A percentile compares a stretch with the other conserved stretches of the same genome.
phyloP scores from a whole-genome alignment of 1,140 invertebrate genomes.

The Lepidurus packardi region DNA sequence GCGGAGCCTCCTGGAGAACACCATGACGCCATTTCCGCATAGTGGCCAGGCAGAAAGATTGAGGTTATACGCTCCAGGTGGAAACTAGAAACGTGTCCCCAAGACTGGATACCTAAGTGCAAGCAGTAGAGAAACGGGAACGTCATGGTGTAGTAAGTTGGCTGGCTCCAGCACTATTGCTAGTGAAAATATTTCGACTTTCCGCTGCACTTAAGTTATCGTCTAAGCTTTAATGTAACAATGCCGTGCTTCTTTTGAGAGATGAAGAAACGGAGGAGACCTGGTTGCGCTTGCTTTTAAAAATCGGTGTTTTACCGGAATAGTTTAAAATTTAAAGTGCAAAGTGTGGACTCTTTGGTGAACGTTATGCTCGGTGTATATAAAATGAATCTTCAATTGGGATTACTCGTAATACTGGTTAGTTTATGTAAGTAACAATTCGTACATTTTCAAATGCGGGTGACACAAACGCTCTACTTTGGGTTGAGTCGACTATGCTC shows the following conservation, averaged over 20 bases:
- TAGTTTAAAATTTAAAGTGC: not conserved
- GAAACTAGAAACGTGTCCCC: not conserved
- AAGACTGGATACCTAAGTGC: not conserved
- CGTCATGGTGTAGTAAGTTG: conserved; percentile 1
- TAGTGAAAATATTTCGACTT: not conserved
- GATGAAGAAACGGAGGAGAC: conserved; percentile 4
- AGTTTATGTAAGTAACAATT: not conserved
- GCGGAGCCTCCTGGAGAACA: too few species aligned
- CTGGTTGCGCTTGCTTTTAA: not conserved
- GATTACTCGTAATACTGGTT: not conserved
- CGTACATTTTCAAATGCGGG: not conserved
- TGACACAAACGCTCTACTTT: conserved; percentile 9
- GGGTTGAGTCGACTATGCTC: not conserved
- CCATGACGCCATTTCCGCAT: not conserved
- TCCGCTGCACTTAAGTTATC: not conserved
- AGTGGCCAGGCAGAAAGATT: not conserved
- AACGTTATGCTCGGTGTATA: not conserved
- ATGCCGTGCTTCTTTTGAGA: not conserved
- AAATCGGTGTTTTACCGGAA: not conserved
- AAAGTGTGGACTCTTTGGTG: not conserved
- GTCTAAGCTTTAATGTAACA: not conserved
- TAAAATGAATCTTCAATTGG: not conserved
- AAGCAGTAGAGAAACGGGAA: conserved; percentile 1
- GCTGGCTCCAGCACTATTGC: not conserved
- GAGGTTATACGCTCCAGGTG: conserved; percentile 3